Evolutionary conservation across 2,888 invertebrate species (phyloP).

Genomic region (Anorthoa munda): DNA sequence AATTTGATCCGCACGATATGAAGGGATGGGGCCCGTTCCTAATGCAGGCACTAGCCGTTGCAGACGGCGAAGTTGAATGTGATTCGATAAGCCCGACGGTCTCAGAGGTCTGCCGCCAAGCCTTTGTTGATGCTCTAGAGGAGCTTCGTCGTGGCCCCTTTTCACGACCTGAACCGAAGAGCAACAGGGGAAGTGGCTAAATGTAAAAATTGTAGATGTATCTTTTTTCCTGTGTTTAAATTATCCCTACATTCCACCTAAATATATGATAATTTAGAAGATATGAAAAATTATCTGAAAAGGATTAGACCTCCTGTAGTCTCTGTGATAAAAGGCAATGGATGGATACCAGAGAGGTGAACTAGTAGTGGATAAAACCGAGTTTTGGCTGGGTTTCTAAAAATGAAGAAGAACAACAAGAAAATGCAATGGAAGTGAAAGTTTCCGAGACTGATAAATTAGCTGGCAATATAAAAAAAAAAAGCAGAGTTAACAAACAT

Average conservation of each 20-base stretch:
- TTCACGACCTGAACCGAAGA: neutral
- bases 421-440: no score
- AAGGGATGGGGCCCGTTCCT: constrained; percentile 12
- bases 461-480: no score
- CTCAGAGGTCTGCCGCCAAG: neutral
- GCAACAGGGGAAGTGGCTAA: neutral
- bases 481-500: no score
- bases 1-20: neutral
- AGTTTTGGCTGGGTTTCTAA: no score
- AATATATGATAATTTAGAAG: neutral
- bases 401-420: no score
- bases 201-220: neutral
- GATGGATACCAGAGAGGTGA: no score
- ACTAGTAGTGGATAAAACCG: no score
- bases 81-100: neutral
- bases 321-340: neutral
- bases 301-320: neutral
- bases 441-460: no score
- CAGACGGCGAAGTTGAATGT: neutral
- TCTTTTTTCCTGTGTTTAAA: constrained; percentile 1
- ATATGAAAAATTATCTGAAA: neutral
- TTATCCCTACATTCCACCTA: no score
- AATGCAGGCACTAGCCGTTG: neutral
- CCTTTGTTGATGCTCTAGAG: constrained; percentile 5
- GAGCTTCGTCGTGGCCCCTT: neutral